phyloP scores from a whole-genome alignment of 2,888 invertebrate genomes.

The Temnothorax rugatulus region DNA sequence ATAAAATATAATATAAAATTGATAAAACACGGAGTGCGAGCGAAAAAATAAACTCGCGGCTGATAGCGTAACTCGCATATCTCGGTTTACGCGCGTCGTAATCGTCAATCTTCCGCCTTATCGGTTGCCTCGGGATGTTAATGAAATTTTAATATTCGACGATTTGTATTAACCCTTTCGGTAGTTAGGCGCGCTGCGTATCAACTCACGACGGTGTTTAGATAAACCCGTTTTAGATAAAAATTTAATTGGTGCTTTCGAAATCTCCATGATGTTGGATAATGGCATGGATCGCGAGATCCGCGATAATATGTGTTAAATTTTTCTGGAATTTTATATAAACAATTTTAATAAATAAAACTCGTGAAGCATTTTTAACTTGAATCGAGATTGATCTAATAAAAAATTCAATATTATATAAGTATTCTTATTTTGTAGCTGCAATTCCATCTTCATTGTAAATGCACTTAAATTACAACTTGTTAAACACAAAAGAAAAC shows the following conservation, averaged over 20 bases:
- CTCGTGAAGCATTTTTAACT: neutral
- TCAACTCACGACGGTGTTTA: neutral
- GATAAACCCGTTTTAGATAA: neutral
- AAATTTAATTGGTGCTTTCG: slow-evolving; percentile 1
- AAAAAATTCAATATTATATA: slow-evolving; percentile 1
- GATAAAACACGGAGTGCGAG: neutral
- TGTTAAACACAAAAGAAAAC: neutral
- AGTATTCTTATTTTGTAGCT: neutral
- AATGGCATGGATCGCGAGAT: neutral
- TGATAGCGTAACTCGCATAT: slow-evolving; percentile 20
- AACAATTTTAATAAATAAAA: neutral
- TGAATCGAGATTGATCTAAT: slow-evolving; percentile 12
- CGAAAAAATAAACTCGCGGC: slow-evolving; percentile 25
- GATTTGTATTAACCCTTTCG: slow-evolving; percentile 21
- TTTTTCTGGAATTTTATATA: neutral
- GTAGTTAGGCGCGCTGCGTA: slow-evolving; percentile 13
- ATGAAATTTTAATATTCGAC: slow-evolving; percentile 25
- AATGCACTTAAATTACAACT: slow-evolving; percentile 26
- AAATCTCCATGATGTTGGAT: neutral
- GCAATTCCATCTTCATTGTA: slow-evolving; percentile 8
- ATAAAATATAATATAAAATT: slow-evolving; percentile 10
- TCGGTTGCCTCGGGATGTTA: slow-evolving; percentile 5
- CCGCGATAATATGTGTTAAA: neutral
- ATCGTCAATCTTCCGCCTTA: slow-evolving; percentile 28
- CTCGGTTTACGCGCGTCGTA: slow-evolving; percentile 14